Evolutionary conservation across 2,113 vertebrate genomes (phyloP).

Genomic region (Salvator merianae): DNA sequence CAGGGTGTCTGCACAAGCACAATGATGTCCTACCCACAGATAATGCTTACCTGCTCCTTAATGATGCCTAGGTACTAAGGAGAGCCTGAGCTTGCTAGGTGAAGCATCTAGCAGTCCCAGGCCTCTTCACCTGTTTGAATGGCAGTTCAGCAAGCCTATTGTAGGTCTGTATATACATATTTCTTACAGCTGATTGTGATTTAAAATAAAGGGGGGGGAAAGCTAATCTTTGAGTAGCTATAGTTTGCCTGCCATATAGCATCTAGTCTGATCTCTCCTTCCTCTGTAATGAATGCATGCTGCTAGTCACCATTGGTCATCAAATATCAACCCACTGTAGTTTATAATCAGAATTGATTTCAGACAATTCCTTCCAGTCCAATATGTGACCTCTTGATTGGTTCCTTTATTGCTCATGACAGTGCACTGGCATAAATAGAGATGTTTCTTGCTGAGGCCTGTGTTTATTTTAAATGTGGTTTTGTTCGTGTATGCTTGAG

Average conservation of each 20-base stretch:
- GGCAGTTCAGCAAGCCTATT: too few species aligned
- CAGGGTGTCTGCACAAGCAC: too few species aligned
- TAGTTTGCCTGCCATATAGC: neutral
- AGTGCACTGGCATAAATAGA: conserved; percentile 2
- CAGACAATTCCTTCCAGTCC: conserved; percentile 49
- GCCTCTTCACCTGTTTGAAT: too few species aligned
- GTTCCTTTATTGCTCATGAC: conserved; percentile 4
- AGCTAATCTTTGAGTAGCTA: neutral
- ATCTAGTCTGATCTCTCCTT: neutral
- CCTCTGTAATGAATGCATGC: neutral
- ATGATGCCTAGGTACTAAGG: too few species aligned
- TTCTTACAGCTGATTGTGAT: neutral
- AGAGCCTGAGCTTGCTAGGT: too few species aligned
- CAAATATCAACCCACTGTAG: conserved; percentile 53
- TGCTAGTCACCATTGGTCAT: conserved; percentile 29
- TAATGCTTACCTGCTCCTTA: too few species aligned
- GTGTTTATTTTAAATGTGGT: conserved; percentile 11
- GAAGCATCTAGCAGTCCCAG: too few species aligned
- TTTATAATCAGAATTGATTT: conserved; percentile 66
- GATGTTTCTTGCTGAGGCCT: conserved; percentile 23
- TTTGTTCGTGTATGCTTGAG: conserved; percentile 2
- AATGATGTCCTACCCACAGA: too few species aligned
- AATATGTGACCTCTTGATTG: conserved; percentile 50
- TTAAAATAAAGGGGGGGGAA: neutral
- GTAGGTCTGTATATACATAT: too few species aligned